Conservation (phyloP, 2,888 invertebrate species). For the Pristionchus mayeri region DNA sequence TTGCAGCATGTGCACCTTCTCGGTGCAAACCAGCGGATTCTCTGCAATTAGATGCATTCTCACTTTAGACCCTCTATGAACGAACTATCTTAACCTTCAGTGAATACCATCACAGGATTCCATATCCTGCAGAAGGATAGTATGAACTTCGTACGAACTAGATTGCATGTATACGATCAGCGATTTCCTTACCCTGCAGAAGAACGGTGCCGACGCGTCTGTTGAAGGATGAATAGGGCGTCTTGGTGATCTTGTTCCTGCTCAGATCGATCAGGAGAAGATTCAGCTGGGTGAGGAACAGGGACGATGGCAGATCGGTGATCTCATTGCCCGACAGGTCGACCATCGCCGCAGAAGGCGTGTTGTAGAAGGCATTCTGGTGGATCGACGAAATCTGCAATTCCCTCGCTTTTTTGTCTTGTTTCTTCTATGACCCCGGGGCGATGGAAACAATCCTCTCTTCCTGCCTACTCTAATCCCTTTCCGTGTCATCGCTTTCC, state of each 20-base stretch:
- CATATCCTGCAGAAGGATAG: too few relatives aligned
- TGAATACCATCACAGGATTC: too few relatives aligned
- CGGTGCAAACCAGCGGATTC: constrained; percentile 76
- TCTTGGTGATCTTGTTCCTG: constrained; percentile 69
- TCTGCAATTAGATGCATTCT: constrained; percentile 61
- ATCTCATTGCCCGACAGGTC: constrained; percentile 74
- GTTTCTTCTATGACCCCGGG: not conserved
- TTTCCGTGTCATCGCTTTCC: constrained; percentile 2
- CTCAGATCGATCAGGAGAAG: constrained; percentile 74
- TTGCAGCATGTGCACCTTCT: constrained; percentile 76
- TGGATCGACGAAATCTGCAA: constrained; percentile 73
- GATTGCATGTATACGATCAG: too few relatives aligned
- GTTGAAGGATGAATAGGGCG: constrained; percentile 75
- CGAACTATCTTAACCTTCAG: too few relatives aligned
- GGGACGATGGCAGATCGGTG: constrained; percentile 68
- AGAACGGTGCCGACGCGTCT: constrained; percentile 74
- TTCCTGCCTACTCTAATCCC: not conserved
- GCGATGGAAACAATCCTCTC: not conserved
- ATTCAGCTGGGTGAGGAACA: constrained; percentile 75
- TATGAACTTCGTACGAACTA: too few relatives aligned
- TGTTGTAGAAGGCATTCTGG: constrained; percentile 75
- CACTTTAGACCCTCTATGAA: not conserved
- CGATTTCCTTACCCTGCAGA: constrained; percentile 76
- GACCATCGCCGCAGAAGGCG: constrained; percentile 73
- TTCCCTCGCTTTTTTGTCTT: not conserved